A percentile compares a stretch with the other conserved stretches of the same genome.
Conservation (phyloP, 2,113 vertebrate genomes). For the Herpetotheres cachinnans region DNA sequence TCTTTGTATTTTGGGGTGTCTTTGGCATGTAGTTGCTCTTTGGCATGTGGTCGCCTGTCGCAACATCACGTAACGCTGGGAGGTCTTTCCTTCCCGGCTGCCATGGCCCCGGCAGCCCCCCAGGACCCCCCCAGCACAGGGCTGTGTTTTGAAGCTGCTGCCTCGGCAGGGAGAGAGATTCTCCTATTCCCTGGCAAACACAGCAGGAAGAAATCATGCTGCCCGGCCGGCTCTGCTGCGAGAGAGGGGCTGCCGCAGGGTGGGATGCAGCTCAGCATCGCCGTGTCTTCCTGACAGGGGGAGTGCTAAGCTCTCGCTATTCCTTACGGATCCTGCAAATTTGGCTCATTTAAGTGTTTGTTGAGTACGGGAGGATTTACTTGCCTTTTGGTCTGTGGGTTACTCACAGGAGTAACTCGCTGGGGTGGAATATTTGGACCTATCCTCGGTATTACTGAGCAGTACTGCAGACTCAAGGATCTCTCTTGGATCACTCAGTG, state of each 20-base stretch:
- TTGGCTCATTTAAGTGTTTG: neutral
- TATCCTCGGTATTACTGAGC: too few species aligned
- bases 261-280: neutral
- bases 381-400: neutral
- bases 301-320: neutral
- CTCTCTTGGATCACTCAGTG: neutral
- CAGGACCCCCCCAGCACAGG: neutral
- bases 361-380: neutral
- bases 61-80: neutral
- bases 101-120: too few species aligned
- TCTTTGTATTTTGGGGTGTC: too few species aligned
- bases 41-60: too few species aligned
- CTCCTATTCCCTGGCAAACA: neutral
- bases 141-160: neutral
- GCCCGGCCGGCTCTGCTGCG: neutral
- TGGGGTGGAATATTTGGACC: neutral
- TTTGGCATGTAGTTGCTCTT: neutral
- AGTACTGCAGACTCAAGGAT: neutral
- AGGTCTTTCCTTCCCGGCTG: too few species aligned
- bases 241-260: neutral
- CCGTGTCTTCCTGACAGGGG: too few species aligned
- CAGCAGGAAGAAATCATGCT: neutral
- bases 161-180: neutral
- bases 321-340: neutral
- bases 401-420: neutral